These are phyloP conservation scores for Agrochola lychnidis DNA, from an alignment of 2,888 invertebrate genomes.

Conservation along the genomic window DNA sequence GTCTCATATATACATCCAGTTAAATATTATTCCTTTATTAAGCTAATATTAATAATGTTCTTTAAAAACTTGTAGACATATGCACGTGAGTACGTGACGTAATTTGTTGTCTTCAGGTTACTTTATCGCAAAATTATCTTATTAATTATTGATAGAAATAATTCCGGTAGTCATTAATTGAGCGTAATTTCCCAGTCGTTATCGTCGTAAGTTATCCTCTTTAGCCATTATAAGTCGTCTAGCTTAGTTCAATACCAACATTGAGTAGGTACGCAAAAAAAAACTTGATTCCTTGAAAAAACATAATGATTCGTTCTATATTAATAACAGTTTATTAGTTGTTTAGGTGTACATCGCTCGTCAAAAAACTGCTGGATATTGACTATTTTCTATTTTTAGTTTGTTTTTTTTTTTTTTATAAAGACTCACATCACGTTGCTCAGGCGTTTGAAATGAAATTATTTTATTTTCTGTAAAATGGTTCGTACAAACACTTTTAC, in stretches of 20 bases:
- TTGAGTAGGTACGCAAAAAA: slow-evolving; percentile 7
- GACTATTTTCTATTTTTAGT: neutral
- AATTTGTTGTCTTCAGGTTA: slow-evolving; percentile 22
- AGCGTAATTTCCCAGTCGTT: slow-evolving; percentile 28
- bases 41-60: neutral
- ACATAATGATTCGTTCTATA: neutral
- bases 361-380: neutral
- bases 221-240: slow-evolving; percentile 40
- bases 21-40: neutral
- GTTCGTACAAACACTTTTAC: no score
- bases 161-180: slow-evolving; percentile 12
- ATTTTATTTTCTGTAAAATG: no score
- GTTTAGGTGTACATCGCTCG: neutral
- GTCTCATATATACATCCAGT: neutral
- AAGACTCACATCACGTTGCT: no score
- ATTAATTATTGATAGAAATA: slow-evolving; percentile 15
- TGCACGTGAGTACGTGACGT: slow-evolving; percentile 13
- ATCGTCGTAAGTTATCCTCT: slow-evolving; percentile 4
- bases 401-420: neutral
- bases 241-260: slow-evolving; percentile 23
- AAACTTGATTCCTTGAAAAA: neutral
- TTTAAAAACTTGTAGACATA: neutral
- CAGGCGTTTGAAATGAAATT: no score
- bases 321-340: neutral
- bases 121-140: slow-evolving; percentile 24